Base-by-base conservation (phyloP, 2,888 invertebrate species). In the Melipona bicolor region DNA sequence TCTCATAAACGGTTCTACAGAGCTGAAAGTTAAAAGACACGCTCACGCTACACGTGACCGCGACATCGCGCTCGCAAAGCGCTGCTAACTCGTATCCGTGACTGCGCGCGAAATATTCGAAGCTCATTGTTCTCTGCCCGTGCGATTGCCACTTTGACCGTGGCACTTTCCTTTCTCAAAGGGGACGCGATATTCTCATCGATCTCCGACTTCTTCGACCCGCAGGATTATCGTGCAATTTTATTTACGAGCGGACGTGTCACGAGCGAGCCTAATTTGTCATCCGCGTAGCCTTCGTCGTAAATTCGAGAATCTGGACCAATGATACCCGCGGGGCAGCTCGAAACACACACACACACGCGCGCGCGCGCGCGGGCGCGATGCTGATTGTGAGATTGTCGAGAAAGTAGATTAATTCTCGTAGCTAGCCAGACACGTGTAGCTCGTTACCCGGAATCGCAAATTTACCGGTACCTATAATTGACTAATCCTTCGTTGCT, bases 1-100 rank as follows among this genome's bases (percentile, higher is more conserved):
- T 91, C 91, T 86, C 90, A 89, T 91, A 90, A 92, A 92, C 90
- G 88, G 79, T 90, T 91, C 92, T 90, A 90, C 88, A 85, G 43
- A 43, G 79, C 84, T 78, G 56, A 59, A 84, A 90, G 88, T 89
- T 91, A 88, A 91, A 43, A 90, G 88, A 87, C 83, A 80, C 84
- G 81, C 74, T 65, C n/a, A 71, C 79, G 59, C 52, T 71, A 79
- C 89, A 79, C 84, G 84, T 83, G 86, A 87, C 77, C 88, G 71
- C 88, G 89, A 90, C 21, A 83, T 89, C 84, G 79, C 73, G 77
- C 87, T n/a, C 11, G n/a, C 21, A 52, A 52, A 50, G 19, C 71
- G 36, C 24, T 86, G 87, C 87, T 86, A 89, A 89, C 89, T 89
- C 87, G 75, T 71, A 74, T 65, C 5, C 27, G 50, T 64, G 76